Evolutionary conservation across 1,140 invertebrate genomes (phyloP).

Genomic region (Papilio dardanus): DNA sequence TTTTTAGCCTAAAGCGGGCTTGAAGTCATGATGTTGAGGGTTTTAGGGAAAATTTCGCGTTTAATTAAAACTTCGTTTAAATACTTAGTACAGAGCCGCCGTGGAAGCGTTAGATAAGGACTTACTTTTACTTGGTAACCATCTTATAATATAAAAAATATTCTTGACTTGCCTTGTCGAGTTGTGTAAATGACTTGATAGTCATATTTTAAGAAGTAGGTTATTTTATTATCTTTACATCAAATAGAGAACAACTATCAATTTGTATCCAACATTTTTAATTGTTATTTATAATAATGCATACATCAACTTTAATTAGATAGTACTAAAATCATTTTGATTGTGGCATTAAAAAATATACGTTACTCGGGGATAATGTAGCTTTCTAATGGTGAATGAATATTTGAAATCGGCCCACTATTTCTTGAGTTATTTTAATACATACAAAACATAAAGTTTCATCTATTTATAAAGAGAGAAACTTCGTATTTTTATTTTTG

Average conservation of each 20-base stretch:
- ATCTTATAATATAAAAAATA: neutral
- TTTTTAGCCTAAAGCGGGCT: neutral
- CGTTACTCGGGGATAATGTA: too few species aligned
- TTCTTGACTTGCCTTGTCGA: neutral
- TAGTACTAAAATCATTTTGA: too few species aligned
- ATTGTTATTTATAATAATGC: too few species aligned
- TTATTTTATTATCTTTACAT: neutral
- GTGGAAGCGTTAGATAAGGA: constrained; percentile 11
- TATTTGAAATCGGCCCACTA: too few species aligned
- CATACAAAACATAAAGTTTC: too few species aligned
- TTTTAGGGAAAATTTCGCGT: constrained; percentile 5
- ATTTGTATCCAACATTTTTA: too few species aligned
- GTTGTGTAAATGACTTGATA: neutral
- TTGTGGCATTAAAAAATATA: too few species aligned
- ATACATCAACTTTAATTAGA: too few species aligned
- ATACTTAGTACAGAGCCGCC: neutral
- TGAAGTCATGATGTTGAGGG: neutral
- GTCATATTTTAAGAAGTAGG: neutral
- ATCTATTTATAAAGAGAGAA: too few species aligned
- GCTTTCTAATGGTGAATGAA: too few species aligned
- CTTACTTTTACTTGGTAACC: neutral
- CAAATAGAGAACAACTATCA: neutral
- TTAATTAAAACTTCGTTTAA: constrained; percentile 19
- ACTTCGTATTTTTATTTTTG: too few species aligned
- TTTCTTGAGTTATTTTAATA: too few species aligned